A percentile compares a stretch with the other conserved stretches of the same genome.
phyloP scores from a whole-genome alignment of 2,797 vertebrate species.

The Euthynnus affinis region DNA sequence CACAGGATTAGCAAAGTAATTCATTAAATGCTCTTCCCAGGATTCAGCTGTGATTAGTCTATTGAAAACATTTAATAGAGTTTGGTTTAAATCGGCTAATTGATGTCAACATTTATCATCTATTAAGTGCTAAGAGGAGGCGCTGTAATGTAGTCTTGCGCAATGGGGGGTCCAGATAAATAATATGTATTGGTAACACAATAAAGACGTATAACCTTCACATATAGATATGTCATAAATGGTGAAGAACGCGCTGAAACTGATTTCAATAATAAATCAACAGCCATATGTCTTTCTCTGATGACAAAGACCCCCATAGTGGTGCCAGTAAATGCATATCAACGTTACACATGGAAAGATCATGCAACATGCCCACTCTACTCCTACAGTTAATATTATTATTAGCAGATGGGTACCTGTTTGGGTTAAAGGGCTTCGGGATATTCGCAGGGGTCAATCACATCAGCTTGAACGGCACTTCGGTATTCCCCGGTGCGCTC shows the following conservation, averaged over 20 bases:
- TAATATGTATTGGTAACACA: conserved; percentile 22
- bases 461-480: conserved; percentile 41
- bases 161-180: conserved; percentile 9
- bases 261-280: conserved; percentile 38
- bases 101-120: background rate
- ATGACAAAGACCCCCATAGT: conserved; percentile 52
- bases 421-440: conserved; percentile 38
- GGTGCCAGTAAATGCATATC: conserved; percentile 25
- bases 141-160: background rate
- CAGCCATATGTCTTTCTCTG: conserved; percentile 5
- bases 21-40: background rate
- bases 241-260: background rate
- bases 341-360: conserved; percentile 4
- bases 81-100: background rate
- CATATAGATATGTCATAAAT: background rate
- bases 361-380: background rate
- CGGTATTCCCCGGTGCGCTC: conserved; percentile 46
- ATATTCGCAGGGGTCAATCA: conserved; percentile 50
- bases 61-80: background rate
- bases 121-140: conserved; percentile 21
- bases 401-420: conserved; percentile 65
- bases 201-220: background rate
- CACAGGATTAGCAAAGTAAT: background rate
- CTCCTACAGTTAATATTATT: background rate
- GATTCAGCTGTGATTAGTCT: background rate